phyloP scores from a whole-genome alignment of 2,888 invertebrate species.

The Mechanitis mazaeus region DNA sequence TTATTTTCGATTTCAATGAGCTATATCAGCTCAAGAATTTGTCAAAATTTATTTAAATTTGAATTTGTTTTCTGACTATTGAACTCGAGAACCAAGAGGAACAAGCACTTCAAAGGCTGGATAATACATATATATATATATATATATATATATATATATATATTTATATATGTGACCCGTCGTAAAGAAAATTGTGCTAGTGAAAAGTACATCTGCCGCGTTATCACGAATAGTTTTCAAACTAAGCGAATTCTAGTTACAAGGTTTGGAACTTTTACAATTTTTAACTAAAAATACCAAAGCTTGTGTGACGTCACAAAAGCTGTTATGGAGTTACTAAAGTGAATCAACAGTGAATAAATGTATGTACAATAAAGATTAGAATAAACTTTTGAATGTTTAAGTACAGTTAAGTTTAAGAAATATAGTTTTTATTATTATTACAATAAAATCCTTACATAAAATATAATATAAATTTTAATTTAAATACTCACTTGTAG shows the following conservation, averaged over 20 bases:
- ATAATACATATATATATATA: neutral
- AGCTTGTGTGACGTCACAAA: neutral
- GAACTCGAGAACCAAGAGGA: neutral
- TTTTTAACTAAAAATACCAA: neutral
- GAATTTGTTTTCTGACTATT: neutral
- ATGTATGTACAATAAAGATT: too few species aligned
- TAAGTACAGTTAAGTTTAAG: too few species aligned
- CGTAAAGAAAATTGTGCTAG: neutral
- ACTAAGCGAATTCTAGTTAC: slow-evolving; percentile 4
- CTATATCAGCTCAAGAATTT: too few species aligned
- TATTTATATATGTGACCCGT: too few species aligned
- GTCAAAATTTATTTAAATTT: neutral
- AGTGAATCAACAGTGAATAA: neutral
- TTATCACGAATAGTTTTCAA: neutral
- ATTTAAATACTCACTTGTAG: too few species aligned
- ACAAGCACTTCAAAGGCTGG: neutral
- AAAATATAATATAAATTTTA: too few species aligned
- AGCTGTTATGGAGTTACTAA: neutral
- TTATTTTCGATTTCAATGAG: too few species aligned
- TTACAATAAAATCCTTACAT: too few species aligned
- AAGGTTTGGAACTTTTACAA: neutral
- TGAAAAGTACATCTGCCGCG: neutral
- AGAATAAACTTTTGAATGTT: too few species aligned
- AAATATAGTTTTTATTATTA: too few species aligned
- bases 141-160: too few species aligned